phyloP scores from a whole-genome alignment of 2,113 vertebrate species.

The Sylvilagus bachmani region DNA sequence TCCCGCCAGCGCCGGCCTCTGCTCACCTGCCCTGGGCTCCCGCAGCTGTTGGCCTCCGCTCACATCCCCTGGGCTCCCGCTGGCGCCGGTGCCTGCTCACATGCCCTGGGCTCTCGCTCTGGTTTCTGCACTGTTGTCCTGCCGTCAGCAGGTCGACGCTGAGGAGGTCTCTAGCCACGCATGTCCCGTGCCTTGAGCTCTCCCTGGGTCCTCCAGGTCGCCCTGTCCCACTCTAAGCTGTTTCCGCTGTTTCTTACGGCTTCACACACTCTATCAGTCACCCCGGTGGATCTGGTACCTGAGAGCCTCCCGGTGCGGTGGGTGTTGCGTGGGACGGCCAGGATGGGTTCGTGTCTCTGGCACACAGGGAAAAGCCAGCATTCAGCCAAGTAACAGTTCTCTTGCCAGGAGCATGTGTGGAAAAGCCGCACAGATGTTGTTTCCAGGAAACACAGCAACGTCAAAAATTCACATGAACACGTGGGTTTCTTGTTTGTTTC shows the following conservation, averaged over 20 bases:
- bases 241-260: background rate
- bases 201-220: background rate
- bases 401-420: background rate
- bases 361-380: fast-evolving
- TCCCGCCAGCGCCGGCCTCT: too few species aligned
- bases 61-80: too few species aligned
- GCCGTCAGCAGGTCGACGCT: too few species aligned
- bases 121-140: too few species aligned
- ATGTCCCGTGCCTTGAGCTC: background rate
- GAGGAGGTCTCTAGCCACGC: too few species aligned
- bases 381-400: background rate
- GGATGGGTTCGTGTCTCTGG: background rate
- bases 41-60: too few species aligned
- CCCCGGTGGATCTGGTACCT: fast-evolving
- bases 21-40: too few species aligned
- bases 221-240: background rate
- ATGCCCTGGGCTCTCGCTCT: too few species aligned
- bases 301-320: background rate
- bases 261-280: too few species aligned
- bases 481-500: slow-evolving; percentile 59
- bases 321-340: fast-evolving
- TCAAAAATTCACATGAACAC: background rate
- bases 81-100: too few species aligned
- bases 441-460: background rate
- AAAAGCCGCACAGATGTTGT: background rate